Conservation (phyloP, 2,113 vertebrate genomes). For the Tragelaphus scriptus region DNA sequence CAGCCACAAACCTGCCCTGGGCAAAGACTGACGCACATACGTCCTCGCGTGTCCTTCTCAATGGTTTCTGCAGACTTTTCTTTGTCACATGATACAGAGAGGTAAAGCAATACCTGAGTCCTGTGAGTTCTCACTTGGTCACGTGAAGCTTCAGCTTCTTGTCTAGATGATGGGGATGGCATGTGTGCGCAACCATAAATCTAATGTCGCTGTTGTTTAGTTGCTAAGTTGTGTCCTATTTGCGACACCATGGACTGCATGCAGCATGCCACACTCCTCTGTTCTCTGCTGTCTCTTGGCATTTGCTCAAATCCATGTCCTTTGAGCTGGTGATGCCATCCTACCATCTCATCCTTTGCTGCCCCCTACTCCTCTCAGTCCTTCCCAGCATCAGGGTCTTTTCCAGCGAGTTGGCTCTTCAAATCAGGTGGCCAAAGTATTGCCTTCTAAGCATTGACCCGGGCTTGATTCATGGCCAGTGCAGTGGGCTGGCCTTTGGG, state of each 20-base stretch:
- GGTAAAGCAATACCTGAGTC: neutral
- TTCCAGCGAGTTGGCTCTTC: neutral
- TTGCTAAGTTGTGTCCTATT: neutral
- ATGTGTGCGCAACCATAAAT: rapidly evolving
- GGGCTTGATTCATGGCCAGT: neutral
- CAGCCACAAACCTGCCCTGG: neutral
- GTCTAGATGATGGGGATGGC: neutral
- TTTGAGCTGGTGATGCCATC: neutral
- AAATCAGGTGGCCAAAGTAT: neutral
- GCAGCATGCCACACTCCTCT: neutral
- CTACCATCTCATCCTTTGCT: neutral
- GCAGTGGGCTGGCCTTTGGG: neutral
- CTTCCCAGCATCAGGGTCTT: neutral
- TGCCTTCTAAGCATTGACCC: neutral
- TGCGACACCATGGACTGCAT: neutral
- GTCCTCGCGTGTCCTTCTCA: neutral
- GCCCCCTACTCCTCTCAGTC: neutral
- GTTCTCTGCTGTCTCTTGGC: rapidly evolving
- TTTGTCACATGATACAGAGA: neutral
- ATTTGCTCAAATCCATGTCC: neutral
- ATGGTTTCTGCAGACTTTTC: too few relatives aligned
- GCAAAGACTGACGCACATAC: neutral
- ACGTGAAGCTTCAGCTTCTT: neutral
- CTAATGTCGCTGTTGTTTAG: neutral
- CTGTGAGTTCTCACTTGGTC: neutral